Base-by-base conservation (phyloP, 2,888 invertebrate species). In the Eupsilia transversa region DNA sequence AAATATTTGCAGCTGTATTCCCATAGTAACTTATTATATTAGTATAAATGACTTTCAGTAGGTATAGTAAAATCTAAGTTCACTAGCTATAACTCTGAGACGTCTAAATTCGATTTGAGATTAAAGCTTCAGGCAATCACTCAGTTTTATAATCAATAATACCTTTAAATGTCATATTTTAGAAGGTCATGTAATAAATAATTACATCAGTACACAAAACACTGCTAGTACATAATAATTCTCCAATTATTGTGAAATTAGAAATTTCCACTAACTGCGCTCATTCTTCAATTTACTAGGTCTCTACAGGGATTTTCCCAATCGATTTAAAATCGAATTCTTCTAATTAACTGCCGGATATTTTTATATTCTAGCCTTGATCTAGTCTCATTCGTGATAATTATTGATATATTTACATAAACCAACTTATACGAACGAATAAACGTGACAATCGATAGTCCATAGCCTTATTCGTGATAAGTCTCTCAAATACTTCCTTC, bases 361-460 rank as follows among this genome's bases (percentile, higher is more conserved):
- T 79, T 65, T 79, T 54, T 14, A n/a, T 20, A 10, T 30, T 17
- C 43, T 52, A 41, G 14, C 86, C 79, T 85, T 75, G 73, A 35
- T 67, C 59, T 70, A 63, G 43, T 82, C 78, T n/a, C 6, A 52
- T 52, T 79, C 43, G 64, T 83, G 43, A 46, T 79, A 49, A 67
- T 65, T 71, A 64, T 33, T 64, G 10, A 63, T 49, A n/a, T 78
- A 77, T 84, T 84, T 82, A 68, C 82, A 72, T 77, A 84, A 76
- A 57, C 7, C 46, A 56, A 66, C 54, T 33, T 64, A 27, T 56
- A 60, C 14, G 23, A n/a, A 64, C 43, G 33, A n/a, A 63, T 72
- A 84, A 69, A 84, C 85, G 86, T 85, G 85, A 84, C 74, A 52
- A 63, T 66, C 30, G 2, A 38, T 60, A 27, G 30, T 41, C 35